phyloP scores from a whole-genome alignment of 2,113 vertebrate species.

The Columba livia region DNA sequence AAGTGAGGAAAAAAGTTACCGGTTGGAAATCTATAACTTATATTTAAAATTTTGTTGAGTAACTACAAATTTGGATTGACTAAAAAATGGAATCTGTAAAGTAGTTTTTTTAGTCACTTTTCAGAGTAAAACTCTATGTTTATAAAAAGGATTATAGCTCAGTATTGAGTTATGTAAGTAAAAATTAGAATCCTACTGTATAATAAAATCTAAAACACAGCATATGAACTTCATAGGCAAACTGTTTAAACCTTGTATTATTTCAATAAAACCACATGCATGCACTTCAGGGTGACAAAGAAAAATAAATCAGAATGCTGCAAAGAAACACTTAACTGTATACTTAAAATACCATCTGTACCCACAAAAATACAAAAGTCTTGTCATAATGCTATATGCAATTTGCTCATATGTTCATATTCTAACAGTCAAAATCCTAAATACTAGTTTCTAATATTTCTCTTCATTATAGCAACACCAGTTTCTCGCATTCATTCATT shows the following conservation, averaged over 20 bases:
- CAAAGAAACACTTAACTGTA: background rate
- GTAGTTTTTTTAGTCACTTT: background rate
- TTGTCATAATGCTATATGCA: background rate
- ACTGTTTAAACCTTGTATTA: background rate
- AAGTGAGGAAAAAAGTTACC: background rate
- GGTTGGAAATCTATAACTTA: background rate
- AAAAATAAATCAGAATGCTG: background rate
- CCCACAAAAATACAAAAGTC: background rate
- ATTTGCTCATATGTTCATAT: background rate
- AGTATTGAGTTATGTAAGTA: background rate
- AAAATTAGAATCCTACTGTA: background rate
- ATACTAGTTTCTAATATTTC: background rate
- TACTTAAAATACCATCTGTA: background rate
- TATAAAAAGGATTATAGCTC: background rate
- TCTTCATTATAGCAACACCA: background rate
- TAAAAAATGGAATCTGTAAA: background rate
- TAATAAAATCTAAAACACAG: background rate
- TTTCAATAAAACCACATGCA: background rate
- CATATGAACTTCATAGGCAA: background rate
- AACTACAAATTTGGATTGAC: background rate
- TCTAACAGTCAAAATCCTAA: background rate
- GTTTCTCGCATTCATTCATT: background rate
- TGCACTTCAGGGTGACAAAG: background rate
- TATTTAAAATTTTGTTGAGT: background rate
- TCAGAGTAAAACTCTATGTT: background rate